A percentile compares a stretch with the other conserved stretches of the same genome.
These are phyloP conservation scores for Heliconius nattereri DNA, from an alignment of 1,140 invertebrate species.

Conservation along the genomic window DNA sequence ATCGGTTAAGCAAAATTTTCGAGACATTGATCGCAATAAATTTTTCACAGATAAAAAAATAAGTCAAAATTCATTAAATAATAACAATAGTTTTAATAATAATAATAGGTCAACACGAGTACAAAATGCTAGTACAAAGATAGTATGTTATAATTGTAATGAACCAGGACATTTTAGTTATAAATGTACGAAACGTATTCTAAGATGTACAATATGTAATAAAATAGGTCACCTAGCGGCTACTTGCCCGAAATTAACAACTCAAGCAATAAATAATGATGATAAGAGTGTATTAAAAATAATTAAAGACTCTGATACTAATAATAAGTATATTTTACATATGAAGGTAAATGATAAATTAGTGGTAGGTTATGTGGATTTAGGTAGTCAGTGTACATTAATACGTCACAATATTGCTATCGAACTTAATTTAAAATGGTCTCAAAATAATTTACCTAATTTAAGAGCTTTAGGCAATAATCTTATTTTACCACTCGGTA, in stretches of 20 bases:
- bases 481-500: no score
- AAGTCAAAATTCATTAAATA: no score
- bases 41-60: no score
- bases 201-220: background rate
- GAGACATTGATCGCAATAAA: background rate
- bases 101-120: no score
- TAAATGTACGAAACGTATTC: background rate
- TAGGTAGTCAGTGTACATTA: slow-evolving; percentile 36
- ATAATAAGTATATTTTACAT: slow-evolving; percentile 20
- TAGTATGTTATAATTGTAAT: background rate
- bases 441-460: slow-evolving; percentile 1
- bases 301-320: background rate
- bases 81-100: no score
- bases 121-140: no score
- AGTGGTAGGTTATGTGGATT: slow-evolving; percentile 22
- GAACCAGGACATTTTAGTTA: background rate
- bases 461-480: no score
- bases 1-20: slow-evolving; percentile 33
- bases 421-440: background rate
- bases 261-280: background rate
- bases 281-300: slow-evolving; percentile 16
- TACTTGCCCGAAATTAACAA: background rate
- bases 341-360: slow-evolving; percentile 19
- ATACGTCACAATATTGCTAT: slow-evolving; percentile 5
- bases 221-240: background rate